Base-by-base conservation (phyloP, 1,140 invertebrate species). In the Geopemphigus sp. region DNA sequence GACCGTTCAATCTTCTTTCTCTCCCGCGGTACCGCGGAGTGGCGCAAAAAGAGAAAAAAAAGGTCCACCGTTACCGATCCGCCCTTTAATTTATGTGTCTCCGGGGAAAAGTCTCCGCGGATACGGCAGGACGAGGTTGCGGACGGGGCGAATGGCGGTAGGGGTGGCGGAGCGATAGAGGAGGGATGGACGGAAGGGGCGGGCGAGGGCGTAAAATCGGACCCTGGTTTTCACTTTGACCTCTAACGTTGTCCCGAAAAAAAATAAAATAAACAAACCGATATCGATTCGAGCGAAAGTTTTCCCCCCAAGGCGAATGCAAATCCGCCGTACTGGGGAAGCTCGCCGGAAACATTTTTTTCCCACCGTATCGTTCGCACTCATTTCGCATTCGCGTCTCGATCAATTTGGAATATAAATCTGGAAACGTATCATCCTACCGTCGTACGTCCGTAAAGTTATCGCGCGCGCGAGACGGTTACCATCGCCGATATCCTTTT, bases 301-400 rank as follows among this genome's bases (percentile, higher is more conserved):
- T 78, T 78, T 78, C 8, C 74, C 74, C 74, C 1, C 17, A 61
- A 61, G 74, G 74, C 74, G 26, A 76, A 78, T 78, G 74, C 57
- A 78, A 78, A 78, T 78, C 39, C 15, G 32, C 47, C 24, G 26
- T n/a, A n/a, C n/a, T 26, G 14, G 53, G 53, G 39, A 78, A 61
- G 15, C n/a, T 32, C 32, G 24, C 74, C 74, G 54, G 72, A 56
- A 78, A 39, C 57, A 78, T 78, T 54, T 72, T 76, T 76, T 78
- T 39, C 8, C 8, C 8, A 45, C 24, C 59, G 53, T 59, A 59
- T 39, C 73, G 56, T 76, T 61, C 32, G 26, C 74, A 47, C 74
- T 78, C 74, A 78, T 78, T 78, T 78, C 57, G 74, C 57, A 78
- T 78, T 78, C 74, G 57, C 22, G n/a, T 76, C 73, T 76, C 73